Evolutionary conservation across 1,140 invertebrate genomes (phyloP), one percentile per base, ranked within the genome.

Genomic region (Berghia stephanieae): DNA sequence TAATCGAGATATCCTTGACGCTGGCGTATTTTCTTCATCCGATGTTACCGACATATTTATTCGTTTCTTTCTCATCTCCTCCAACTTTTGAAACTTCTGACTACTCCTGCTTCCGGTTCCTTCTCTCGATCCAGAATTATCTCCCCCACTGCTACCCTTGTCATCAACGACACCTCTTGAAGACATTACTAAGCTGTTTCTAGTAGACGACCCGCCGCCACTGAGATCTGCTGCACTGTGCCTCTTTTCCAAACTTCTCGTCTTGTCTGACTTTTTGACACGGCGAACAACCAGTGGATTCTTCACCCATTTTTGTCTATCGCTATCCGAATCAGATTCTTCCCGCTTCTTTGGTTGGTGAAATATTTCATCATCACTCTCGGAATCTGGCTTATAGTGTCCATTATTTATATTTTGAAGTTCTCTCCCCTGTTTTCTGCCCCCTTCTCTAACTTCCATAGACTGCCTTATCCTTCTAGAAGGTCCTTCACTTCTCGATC

Each of bases 11-110:
- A 86, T 86, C 60, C 85, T 78, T 18, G 82, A 83, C 49, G 84
- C 83, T 18, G 85, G 84, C 0, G 84, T 83, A 76, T 79, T 79
- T 74, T 87, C 86, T 67, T 87, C 86, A 63, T 87, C 86, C 42
- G 85, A 86, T 4, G 86, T 87, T 24, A 86, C 82, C 21, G 81
- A 68, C 16, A 85, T 83, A 55, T 87, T 85, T 24, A 87, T 83
- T 24, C 86, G 74, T 66, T 83, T 82, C 49, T 84, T 83, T 10
- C 86, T 74, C 79, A 80, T 83, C 74, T 87, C 86, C 77, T 87
- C 86, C 49, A 87, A 78, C 63, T 80, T 83, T 79, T 85, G 84
- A 80, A 82, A 87, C 76, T 86, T 87, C 67, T 27, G 57, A 43
- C 78, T 80, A 78, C 83, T 42, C 72, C 75, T 55, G 13, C 60